These are phyloP conservation scores for Ophion slaviceki DNA, from an alignment of 2,888 invertebrate genomes.

Conservation along the genomic window DNA sequence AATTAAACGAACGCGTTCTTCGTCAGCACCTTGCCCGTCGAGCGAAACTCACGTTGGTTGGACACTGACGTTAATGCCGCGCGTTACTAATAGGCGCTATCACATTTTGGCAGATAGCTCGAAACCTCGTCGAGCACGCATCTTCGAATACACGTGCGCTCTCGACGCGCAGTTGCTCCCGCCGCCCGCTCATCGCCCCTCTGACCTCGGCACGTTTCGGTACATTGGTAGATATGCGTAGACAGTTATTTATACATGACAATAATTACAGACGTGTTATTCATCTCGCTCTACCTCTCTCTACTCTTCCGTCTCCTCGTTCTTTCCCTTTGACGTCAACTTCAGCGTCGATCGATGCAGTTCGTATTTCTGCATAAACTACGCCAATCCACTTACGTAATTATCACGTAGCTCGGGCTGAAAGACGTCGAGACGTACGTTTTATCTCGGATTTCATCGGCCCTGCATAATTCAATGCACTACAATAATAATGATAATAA, in stretches of 20 bases:
- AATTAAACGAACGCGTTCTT: slow-evolving; percentile 15
- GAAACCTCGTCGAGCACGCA: slow-evolving; percentile 59
- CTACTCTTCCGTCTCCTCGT: too few relatives aligned
- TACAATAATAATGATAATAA: not conserved
- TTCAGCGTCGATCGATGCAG: slow-evolving; percentile 19
- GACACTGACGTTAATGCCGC: slow-evolving; percentile 28
- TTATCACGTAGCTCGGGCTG: slow-evolving; percentile 1
- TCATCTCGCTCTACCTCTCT: not conserved
- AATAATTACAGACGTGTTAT: not conserved
- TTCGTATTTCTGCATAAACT: slow-evolving; percentile 1
- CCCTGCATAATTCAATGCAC: not conserved
- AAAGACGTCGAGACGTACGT: not conserved
- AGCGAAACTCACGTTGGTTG: slow-evolving; percentile 4
- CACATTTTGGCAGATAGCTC: slow-evolving; percentile 61
- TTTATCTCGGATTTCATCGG: not conserved
- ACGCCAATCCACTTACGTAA: slow-evolving; percentile 12
- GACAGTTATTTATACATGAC: slow-evolving; percentile 8
- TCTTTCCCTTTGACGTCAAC: slow-evolving; percentile 45
- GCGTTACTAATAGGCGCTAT: slow-evolving; percentile 40
- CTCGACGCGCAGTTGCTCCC: too few relatives aligned
- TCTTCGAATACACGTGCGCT: slow-evolving; percentile 26
- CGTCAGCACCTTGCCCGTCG: not conserved
- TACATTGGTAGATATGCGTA: slow-evolving; percentile 16
- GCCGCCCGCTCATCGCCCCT: not conserved
- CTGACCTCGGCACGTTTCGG: slow-evolving; percentile 1